phyloP scores from a whole-genome alignment of 2,113 vertebrate genomes.

The Epinephelus fuscoguttatus region DNA sequence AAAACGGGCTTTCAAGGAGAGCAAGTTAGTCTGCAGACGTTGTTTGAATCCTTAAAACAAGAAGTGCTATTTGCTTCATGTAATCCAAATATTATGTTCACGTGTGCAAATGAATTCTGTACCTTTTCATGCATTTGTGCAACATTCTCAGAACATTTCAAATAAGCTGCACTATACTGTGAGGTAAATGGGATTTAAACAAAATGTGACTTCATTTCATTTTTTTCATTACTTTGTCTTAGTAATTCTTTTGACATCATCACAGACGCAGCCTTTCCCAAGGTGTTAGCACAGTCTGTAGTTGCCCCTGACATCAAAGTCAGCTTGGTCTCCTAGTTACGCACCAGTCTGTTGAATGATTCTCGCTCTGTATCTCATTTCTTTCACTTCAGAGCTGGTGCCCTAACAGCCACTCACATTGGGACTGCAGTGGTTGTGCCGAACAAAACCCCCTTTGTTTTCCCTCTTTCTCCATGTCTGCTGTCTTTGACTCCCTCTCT shows the following conservation, averaged over 20 bases:
- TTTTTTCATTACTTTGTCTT: conserved; percentile 12
- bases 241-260: conserved; percentile 7
- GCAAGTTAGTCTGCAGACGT: conserved; percentile 24
- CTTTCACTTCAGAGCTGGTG: conserved; percentile 71
- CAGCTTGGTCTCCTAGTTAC: conserved; percentile 74
- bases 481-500: conserved; percentile 63
- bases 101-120: conserved; percentile 1
- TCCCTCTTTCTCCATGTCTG: conserved; percentile 43
- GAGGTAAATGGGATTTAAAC: background rate
- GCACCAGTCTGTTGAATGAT: conserved; percentile 62
- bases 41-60: conserved; percentile 31
- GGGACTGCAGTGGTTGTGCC: conserved; percentile 66
- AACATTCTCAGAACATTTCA: conserved; percentile 22
- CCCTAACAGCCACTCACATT: conserved; percentile 74
- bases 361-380: conserved; percentile 74
- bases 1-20: conserved; percentile 33
- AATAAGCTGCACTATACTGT: background rate
- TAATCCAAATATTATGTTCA: conserved; percentile 24
- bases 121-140: conserved; percentile 13
- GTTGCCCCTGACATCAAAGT: conserved; percentile 67
- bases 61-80: conserved; percentile 24
- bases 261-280: conserved; percentile 8
- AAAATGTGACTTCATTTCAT: conserved; percentile 18
- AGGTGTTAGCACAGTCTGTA: conserved; percentile 32
- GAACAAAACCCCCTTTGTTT: conserved; percentile 76